Evolutionary conservation across 2,888 invertebrate species (phyloP), one percentile per base, ranked within the genome.

Genomic region (Melipona bicolor): DNA sequence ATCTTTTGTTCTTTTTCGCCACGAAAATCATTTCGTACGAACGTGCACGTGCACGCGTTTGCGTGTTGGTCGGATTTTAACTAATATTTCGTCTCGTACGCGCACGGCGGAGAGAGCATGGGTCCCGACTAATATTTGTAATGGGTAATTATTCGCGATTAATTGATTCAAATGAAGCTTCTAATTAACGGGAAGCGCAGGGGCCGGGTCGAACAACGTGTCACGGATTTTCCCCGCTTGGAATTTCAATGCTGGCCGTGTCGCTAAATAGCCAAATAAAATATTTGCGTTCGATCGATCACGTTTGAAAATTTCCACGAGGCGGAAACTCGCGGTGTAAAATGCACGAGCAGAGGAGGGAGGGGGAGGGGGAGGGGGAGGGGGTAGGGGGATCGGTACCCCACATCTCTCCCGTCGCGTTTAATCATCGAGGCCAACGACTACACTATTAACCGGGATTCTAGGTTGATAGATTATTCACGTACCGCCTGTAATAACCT

Each of bases 381-480:
- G 21, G 19, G 17, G 52, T 24, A 17, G 0, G 13, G 32, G 9
- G 61, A 9, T 17, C 3, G 19, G 32, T 6, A 62, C 19, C 27
- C 21, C n/a, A n/a, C 43, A 17, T 27, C 36, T 27, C 36, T n/a
- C 32, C 32, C 70, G 17, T 13, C 54, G 36, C 65, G 78, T 80
- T 86, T 79, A 79, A 87, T 83, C 81, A 79, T 83, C 83, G 54
- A 62, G 32, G 65, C 59, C 70, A 78, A 69, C 68, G 67, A 49
- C 27, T 50, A 59, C 77, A 79, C 85, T 84, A 87, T 87, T 84
- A 89, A 82, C 77, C 43, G 68, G 72, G 69, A 62, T 61, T 71
- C 71, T 68, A 73, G 79, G 27, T 62, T 62, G 85, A 83, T 83
- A 81, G 62, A 83, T 76, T 71, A 87, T 85, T 72, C 71, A 76